Evolutionary conservation across 2,888 invertebrate species (phyloP), one percentile per base, ranked within the genome.

Genomic region (Tachina grossa): DNA sequence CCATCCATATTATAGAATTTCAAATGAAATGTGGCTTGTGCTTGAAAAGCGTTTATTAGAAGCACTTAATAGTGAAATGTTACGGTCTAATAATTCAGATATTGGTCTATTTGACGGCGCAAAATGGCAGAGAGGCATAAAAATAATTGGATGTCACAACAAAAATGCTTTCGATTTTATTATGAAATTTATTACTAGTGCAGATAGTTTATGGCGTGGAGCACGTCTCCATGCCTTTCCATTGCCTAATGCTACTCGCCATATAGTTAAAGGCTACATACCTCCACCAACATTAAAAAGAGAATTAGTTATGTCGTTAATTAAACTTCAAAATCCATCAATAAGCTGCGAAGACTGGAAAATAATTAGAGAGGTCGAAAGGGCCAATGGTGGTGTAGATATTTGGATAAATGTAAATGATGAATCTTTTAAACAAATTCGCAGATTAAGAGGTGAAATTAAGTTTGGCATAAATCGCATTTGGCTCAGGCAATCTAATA

Each of bases 101-200:
- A 82, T 82, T 16, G 82, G 76, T 49, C 41, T 71, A 16, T 82
- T 82, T 57, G 82, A 82, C n/a, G 82, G 82, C 9, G 82, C 82
- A 9, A 82, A 82, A 51, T 76, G 76, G 76, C 47, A 63, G 11
- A 69, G 45, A 16, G 82, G 82, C 2, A 71, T 82, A 10, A 82
- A 82, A 76, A 57, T 82, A 13, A 49, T 82, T 8, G 76, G 82
- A 14, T 82, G 82, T 47, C 76, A 65, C 14, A 82, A 71, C 57
- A 13, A 76, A 76, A 61, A 57, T 10, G 22, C 76, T 11, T 69
- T 82, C n/a, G 16, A 76, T 71, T 82, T 76, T 57, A 63, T 82
- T 57, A 71, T 19, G 55, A 63, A 82, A 16, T 82, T 82, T 41
- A 69, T 81, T 45, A 19, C 31, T 5, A 74, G 61, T 6, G 22